Evolutionary conservation across 2,797 vertebrate species (phyloP), one percentile per base, ranked within the genome.

Genomic region (Acropternis orthonyx): DNA sequence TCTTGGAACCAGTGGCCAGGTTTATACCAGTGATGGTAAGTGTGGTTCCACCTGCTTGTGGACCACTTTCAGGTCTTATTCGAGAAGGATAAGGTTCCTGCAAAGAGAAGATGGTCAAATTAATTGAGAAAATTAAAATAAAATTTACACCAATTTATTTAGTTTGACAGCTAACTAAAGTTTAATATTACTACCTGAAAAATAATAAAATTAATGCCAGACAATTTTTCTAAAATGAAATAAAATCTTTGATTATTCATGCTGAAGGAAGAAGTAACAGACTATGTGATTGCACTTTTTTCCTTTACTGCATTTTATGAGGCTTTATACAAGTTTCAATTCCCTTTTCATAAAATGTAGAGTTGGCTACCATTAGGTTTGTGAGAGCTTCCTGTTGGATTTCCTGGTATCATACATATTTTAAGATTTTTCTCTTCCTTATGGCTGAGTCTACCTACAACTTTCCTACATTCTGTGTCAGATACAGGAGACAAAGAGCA

Each of bases 1-100:
- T 98, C 87, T 97, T 97, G 74, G 98, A 99, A 84, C 99, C 99
- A 0, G 99, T 99, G 91, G 98, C 97, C 92, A 99, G 93, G 92
- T 98, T 90, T 9, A 0, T 73, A 56, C 99, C 99, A 6, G 26
- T 97, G 96, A 99, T 99, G 66, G 98, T 99, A 93, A 99, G 98
- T 13, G 97, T 97, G 12, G 99, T 99, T 54, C 99, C 99, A 6
- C 99, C 99, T 0, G 98, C 98, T 96, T 98, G 71, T 83, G 98
- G 97, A 96, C 99, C 97, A 68, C 98, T 78, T 76, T 49, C 68
- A 6, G 98, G 98, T 55, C 88, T 94, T 94, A 98, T 97, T 88
- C 4, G 4, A 26, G 8, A 95, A 12, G 98, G 98, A 43, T 92
- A 39, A 4, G 99, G 99, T 86, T 99, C 86, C 99, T 99, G 95